Base-by-base conservation (phyloP, 92 coral and sea anemone species). In the Siderastrea radians region DNA sequence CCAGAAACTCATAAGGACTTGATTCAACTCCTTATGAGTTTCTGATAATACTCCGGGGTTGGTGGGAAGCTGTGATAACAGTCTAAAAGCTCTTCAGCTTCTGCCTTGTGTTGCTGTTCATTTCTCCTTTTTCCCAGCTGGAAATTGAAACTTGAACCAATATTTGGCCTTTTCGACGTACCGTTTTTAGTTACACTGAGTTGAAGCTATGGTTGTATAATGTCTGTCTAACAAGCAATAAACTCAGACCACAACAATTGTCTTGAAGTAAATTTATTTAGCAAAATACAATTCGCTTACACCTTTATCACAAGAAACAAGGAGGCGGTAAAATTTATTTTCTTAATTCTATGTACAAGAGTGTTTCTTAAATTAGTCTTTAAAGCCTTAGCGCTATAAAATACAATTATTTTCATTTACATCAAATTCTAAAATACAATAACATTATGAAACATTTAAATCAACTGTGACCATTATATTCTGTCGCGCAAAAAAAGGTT, bases 221-320 rank as follows among this genome's bases (percentile, higher is more conserved):
- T 57, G 7, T 7, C 1, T 57, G 9, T 57, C 13, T 57, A 13
- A 57, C 61, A 57, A 65, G 61, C 38, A 79, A 50, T 79, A 49
- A 66, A 49, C 46, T 2, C 50, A 64, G 17, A 45, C 17, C 77
- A 46, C 7, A 26, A 80, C 50, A 26, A 69, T 44, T 45, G 65
- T 16, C 59, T 68, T 47, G 17, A 65, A 17, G 72, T 47, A 11
- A 70, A 55, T 82, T 82, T 82, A 82, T 82, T 82, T 55, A 71
- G 78, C 86, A 82, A 82, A 82, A 82, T 82, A 82, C 86, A 82
- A 82, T 43, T 26, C 77, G 86, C 45, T 51, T 3, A 59, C 77
- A 16, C 84, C 84, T 58, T 12, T 61, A 26, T 48, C 57, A 17
- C 57, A 51, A 68, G 64, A 52, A 80, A 55, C 52, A 12, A 69